phyloP scores from a whole-genome alignment of 2,113 vertebrate genomes.

The Aptenodytes forsteri region DNA sequence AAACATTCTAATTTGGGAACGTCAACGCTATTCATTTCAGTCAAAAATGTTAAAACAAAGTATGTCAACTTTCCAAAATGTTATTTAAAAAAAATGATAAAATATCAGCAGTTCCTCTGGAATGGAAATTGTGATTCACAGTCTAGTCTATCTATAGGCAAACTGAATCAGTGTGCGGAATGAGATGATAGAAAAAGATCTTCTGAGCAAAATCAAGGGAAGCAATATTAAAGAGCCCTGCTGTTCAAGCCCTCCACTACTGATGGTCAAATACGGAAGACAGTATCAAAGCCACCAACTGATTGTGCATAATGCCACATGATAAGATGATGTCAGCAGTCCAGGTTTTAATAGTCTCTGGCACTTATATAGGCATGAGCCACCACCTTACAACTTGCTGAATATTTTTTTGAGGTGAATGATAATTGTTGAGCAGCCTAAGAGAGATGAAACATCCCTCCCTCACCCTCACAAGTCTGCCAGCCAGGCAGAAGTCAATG shows the following conservation, averaged over 20 bases:
- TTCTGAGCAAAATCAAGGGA: neutral
- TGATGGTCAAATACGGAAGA: neutral
- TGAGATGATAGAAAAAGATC: neutral
- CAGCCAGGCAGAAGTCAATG: neutral
- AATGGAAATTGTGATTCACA: neutral
- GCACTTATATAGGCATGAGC: neutral
- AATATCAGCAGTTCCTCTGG: neutral
- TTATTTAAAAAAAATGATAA: neutral
- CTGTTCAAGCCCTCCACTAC: neutral
- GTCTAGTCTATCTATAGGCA: neutral
- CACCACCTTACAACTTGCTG: neutral
- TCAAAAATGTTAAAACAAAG: constrained; percentile 15
- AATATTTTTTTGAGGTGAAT: neutral
- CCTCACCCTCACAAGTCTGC: neutral
- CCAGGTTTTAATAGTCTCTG: neutral
- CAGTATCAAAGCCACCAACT: neutral
- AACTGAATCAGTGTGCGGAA: neutral
- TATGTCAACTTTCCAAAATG: neutral
- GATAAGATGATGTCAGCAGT: neutral
- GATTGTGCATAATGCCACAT: neutral
- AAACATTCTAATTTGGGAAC: neutral
- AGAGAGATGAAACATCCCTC: neutral
- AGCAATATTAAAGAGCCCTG: neutral
- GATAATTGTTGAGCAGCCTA: neutral
- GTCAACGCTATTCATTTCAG: neutral